Conservation (phyloP, 23 tunicate species). For the Styela clava region DNA sequence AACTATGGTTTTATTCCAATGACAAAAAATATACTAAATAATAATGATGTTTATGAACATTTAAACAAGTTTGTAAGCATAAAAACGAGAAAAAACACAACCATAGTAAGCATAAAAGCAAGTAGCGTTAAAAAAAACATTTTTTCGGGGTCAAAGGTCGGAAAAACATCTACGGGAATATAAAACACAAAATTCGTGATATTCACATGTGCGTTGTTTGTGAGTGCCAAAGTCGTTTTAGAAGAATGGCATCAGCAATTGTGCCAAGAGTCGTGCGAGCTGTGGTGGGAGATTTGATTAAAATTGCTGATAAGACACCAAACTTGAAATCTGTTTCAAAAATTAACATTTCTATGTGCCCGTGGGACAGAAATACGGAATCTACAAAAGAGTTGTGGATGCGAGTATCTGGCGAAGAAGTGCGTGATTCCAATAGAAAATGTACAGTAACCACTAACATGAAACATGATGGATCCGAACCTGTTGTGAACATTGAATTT, state of each 20-base stretch:
- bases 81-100: no score
- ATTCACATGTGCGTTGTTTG: no score
- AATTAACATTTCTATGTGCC: conserved; percentile 19
- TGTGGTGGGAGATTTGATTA: conserved; percentile 16
- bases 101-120: no score
- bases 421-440: conserved; percentile 22
- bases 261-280: conserved; percentile 4
- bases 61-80: no score
- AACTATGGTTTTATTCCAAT: no score
- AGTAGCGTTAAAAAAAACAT: no score
- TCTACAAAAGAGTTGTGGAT: conserved; percentile 27
- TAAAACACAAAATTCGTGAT: no score
- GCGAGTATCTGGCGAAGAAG: conserved; percentile 4
- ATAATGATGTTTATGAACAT: no score
- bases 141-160: no score
- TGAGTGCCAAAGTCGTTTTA: background rate
- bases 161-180: no score
- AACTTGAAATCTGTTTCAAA: conserved; percentile 9
- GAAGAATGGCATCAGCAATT: background rate
- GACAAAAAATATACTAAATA: no score
- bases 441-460: conserved; percentile 10
- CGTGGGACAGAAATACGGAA: conserved; percentile 8
- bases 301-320: conserved; percentile 20
- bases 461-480: conserved; percentile 29
- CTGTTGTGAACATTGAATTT: conserved; percentile 14